These are phyloP conservation scores for Boleophthalmus pectinirostris DNA, from an alignment of 2,113 vertebrate species.

Conservation along the genomic window DNA sequence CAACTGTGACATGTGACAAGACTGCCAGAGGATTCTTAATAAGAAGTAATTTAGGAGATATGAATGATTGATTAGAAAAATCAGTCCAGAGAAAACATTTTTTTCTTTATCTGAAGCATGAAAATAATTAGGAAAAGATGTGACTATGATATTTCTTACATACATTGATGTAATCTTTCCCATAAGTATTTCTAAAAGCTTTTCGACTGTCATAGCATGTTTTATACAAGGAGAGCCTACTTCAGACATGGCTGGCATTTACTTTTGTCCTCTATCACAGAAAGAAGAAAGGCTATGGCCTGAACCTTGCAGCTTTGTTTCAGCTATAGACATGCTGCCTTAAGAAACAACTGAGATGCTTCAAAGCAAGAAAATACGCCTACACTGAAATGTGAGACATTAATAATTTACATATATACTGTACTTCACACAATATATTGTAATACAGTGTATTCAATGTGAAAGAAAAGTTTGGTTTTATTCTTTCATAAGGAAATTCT, in stretches of 20 bases:
- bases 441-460: neutral
- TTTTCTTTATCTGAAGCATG: neutral
- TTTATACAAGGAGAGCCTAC: conserved; percentile 54
- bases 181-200: conserved; percentile 9
- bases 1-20: conserved; percentile 36
- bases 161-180: conserved; percentile 13
- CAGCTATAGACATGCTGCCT: conserved; percentile 43
- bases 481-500: neutral
- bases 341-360: conserved; percentile 29
- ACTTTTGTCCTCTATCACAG: conserved; percentile 77
- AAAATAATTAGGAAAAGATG: neutral
- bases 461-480: neutral
- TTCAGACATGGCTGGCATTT: conserved; percentile 76
- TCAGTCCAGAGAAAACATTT: neutral
- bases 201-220: conserved; percentile 70
- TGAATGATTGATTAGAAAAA: neutral
- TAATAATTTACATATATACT: neutral
- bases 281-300: conserved; percentile 64
- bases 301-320: conserved; percentile 28
- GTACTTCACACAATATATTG: neutral
- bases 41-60: conserved; percentile 20
- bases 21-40: conserved; percentile 30
- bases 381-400: conserved; percentile 11
- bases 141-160: neutral
- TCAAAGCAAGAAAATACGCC: neutral